Percentiles rank a stretch among this genome's conserved stretches.
These are phyloP conservation scores for Toxonevra muliebris DNA, from an alignment of 2,888 invertebrate genomes.

Conservation along the genomic window DNA sequence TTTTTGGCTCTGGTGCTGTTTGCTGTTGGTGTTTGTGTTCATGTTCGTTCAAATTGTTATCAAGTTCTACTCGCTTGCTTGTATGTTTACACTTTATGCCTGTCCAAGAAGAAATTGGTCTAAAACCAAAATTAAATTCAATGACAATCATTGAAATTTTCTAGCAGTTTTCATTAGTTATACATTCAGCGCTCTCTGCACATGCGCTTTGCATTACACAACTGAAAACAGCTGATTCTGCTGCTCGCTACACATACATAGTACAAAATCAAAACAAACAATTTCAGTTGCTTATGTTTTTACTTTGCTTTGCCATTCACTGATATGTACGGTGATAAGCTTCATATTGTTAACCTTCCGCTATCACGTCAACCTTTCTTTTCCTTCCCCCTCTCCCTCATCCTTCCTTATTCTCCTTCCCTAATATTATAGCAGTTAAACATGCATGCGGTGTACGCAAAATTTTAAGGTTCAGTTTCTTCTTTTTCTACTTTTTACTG, in stretches of 20 bases:
- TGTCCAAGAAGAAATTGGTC: not conserved
- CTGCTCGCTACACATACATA: constrained; percentile 11
- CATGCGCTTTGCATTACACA: constrained; percentile 3
- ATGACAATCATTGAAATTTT: not conserved
- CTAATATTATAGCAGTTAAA: no score
- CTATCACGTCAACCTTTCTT: not conserved
- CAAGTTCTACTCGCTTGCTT: constrained; percentile 12
- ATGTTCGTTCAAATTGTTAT: constrained; percentile 41
- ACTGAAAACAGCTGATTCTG: constrained; percentile 30
- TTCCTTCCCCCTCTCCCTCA: not conserved
- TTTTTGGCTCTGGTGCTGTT: no score
- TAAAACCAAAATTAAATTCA: not conserved
- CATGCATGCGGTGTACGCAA: no score
- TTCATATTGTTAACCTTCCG: not conserved
- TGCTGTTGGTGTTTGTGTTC: not conserved
- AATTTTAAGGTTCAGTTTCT: not conserved
- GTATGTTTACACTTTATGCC: not conserved
- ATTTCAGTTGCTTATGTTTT: no score
- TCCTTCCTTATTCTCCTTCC: no score
- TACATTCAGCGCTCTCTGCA: constrained; percentile 13
- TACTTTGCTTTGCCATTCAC: not conserved
- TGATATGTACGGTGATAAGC: constrained; percentile 6
- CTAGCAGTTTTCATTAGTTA: constrained; percentile 3
- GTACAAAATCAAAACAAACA: constrained; percentile 32
- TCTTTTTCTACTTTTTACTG: not conserved